Evolutionary conservation across 1,140 invertebrate genomes (phyloP).

Genomic region (Eupristina koningsbergeri): DNA sequence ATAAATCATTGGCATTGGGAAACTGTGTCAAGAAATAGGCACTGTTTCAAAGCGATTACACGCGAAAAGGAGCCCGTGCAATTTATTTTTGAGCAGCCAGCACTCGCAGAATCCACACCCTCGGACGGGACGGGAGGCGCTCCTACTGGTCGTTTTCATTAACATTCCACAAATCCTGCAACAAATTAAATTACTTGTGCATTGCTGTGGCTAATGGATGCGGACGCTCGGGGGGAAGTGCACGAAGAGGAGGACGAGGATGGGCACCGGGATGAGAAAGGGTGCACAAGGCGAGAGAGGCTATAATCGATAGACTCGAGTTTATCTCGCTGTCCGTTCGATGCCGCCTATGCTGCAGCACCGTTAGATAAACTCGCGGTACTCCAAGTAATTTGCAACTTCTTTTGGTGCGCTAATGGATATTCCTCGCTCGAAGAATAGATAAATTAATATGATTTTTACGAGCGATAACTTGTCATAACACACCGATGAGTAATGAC

Average conservation of each 20-base stretch:
- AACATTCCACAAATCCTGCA: constrained; percentile 72
- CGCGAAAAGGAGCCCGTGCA: background rate
- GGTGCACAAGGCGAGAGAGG: background rate
- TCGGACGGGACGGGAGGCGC: constrained; percentile 52
- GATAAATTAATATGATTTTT: constrained; percentile 16
- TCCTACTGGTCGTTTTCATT: constrained; percentile 67
- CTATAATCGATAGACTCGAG: constrained; percentile 66
- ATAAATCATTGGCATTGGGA: background rate
- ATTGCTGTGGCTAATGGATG: constrained; percentile 68
- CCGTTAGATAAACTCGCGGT: constrained; percentile 29
- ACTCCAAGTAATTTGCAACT: constrained; percentile 4
- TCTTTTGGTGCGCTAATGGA: background rate
- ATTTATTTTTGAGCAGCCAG: background rate
- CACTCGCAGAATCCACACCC: background rate
- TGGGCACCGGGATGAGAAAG: constrained; percentile 48
- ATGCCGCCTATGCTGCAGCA: background rate
- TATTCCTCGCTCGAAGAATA: background rate
- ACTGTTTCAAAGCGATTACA: background rate
- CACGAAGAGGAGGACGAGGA: constrained; percentile 36
- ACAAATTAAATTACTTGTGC: constrained; percentile 72
- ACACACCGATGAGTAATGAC: background rate
- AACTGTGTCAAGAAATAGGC: background rate
- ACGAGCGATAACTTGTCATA: background rate
- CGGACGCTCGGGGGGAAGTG: constrained; percentile 48
- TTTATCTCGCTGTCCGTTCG: constrained; percentile 44